phyloP scores from a whole-genome alignment of 2,888 invertebrate genomes.

The Monochamus alternatus region DNA sequence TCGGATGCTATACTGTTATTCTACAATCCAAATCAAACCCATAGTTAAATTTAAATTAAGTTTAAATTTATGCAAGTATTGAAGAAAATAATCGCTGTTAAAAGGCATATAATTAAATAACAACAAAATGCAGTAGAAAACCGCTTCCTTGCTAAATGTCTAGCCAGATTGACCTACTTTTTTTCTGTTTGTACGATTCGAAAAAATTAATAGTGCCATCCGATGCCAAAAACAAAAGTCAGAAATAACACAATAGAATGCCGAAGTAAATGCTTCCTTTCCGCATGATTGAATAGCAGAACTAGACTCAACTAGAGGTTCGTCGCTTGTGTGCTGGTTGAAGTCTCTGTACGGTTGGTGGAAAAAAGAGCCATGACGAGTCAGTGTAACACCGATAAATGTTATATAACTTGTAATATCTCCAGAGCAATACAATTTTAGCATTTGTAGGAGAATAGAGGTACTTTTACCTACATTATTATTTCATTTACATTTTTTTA shows the following conservation, averaged over 20 bases:
- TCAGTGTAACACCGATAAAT: not conserved
- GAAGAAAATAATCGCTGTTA: no score
- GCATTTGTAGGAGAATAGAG: not conserved
- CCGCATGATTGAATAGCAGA: slow-evolving; percentile 6
- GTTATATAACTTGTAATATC: not conserved
- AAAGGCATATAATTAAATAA: not conserved
- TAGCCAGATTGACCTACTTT: slow-evolving; percentile 21
- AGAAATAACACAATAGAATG: slow-evolving; percentile 1
- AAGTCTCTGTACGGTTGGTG: slow-evolving; percentile 12
- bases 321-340: slow-evolving; percentile 26
- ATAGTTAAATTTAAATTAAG: no score
- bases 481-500: no score
- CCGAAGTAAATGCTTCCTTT: slow-evolving; percentile 27
- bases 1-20: no score
- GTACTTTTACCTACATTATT: no score
- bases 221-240: not conserved
- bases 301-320: slow-evolving; percentile 25
- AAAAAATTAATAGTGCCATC: not conserved
- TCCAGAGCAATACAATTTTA: slow-evolving; percentile 5
- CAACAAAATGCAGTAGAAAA: not conserved
- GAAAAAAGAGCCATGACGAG: slow-evolving; percentile 8
- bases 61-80: no score
- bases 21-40: no score
- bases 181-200: not conserved
- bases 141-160: not conserved